Evolutionary conservation across 2,888 invertebrate species (phyloP), one percentile per base, ranked within the genome.

Genomic region (Megastigmus dorsalis): DNA sequence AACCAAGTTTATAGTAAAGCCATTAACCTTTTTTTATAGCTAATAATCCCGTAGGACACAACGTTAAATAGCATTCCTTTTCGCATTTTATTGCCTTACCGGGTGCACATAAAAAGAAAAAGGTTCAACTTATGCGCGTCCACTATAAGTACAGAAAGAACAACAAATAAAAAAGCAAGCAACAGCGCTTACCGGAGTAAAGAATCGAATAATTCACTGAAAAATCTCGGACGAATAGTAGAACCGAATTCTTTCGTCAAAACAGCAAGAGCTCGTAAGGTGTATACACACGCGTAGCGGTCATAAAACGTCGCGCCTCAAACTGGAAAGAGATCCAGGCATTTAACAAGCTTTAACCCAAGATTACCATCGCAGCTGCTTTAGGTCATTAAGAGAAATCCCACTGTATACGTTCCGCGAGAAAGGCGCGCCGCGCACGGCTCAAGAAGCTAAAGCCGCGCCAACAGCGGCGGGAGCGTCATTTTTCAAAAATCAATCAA

Each of bases 121-220:
- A 7, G 26, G 50, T 28, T 36, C 18, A 20, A 50, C n/a, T n/a
- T n/a, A n/a, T n/a, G n/a, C n/a, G n/a, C n/a, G n/a, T n/a, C n/a
- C n/a, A n/a, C n/a, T n/a, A n/a, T n/a, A n/a, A n/a, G n/a, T n/a
- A n/a, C n/a, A n/a, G n/a, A n/a, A n/a, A n/a, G n/a, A n/a, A n/a
- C n/a, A n/a, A n/a, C n/a, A n/a, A n/a, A n/a, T n/a, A n/a, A n/a
- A n/a, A n/a, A n/a, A n/a, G n/a, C n/a, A n/a, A n/a, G n/a, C n/a
- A n/a, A n/a, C n/a, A n/a, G n/a, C n/a, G n/a, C n/a, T n/a, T n/a
- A n/a, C 7, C 5, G 20, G 26, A 36, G 36, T 13, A 55, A 50
- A 36, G 36, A 28, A 68, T 68, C 38, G 43, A 50, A 62, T 18
- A 70, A 70, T 70, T 70, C 33, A 33, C 43, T 60, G 6, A 33